Evolutionary conservation across 1,140 invertebrate genomes (phyloP).

Genomic region (Samia ricini): DNA sequence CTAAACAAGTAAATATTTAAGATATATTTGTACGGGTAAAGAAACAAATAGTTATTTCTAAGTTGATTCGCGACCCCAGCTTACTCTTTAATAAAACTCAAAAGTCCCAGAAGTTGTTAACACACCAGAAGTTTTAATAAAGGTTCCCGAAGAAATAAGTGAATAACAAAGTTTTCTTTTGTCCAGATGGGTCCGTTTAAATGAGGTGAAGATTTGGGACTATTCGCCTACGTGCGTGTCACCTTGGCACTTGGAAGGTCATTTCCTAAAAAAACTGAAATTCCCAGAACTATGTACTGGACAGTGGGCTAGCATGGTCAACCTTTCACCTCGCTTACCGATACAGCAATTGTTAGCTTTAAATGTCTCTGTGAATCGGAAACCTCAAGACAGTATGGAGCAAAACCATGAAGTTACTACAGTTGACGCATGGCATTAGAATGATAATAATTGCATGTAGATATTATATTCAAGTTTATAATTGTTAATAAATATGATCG

Average conservation of each 20-base stretch:
- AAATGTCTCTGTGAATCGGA: constrained; percentile 71
- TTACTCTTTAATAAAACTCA: too few relatives aligned
- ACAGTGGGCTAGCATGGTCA: constrained; percentile 91
- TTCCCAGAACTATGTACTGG: constrained; percentile 90
- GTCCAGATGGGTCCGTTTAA: constrained; percentile 81
- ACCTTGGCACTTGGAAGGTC: constrained; percentile 85
- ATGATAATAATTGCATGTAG: background rate
- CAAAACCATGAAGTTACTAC: constrained; percentile 56
- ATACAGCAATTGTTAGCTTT: constrained; percentile 71
- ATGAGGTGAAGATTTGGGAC: constrained; percentile 85
- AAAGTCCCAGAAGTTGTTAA: too few relatives aligned
- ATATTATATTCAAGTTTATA: background rate
- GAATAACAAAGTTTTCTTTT: background rate
- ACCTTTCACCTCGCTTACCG: constrained; percentile 83
- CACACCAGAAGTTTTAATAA: too few relatives aligned
- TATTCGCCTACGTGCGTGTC: constrained; percentile 86
- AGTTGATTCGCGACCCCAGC: too few relatives aligned
- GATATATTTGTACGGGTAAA: too few relatives aligned
- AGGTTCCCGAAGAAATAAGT: too few relatives aligned
- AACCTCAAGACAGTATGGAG: constrained; percentile 69
- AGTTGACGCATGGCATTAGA: constrained; percentile 53
- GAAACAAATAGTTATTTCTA: too few relatives aligned
- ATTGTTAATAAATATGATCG: too few relatives aligned
- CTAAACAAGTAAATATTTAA: too few relatives aligned
- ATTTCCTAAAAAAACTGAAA: constrained; percentile 83